Evolutionary conservation across 2,888 invertebrate species (phyloP).

Genomic region (Tiphia femorata): DNA sequence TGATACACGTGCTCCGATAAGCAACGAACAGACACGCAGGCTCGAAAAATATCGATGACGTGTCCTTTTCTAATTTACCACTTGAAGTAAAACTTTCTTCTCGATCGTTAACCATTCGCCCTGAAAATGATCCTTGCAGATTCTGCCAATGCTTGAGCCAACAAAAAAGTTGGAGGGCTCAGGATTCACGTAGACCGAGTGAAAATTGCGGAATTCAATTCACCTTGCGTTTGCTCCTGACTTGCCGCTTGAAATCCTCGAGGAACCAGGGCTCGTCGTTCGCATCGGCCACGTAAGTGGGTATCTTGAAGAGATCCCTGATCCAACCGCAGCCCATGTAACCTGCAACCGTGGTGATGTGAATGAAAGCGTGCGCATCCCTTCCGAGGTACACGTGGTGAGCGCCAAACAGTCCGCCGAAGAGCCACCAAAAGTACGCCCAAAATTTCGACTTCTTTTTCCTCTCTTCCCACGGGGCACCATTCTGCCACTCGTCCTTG

Average conservation of each 20-base stretch:
- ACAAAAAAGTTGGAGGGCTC: no score
- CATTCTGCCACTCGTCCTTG: background rate
- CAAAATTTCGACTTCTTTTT: constrained; percentile 70
- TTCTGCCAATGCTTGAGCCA: no score
- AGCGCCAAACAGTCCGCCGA: constrained; percentile 89
- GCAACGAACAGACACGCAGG: no score
- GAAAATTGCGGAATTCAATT: background rate
- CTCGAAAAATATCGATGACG: no score
- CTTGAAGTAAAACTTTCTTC: no score
- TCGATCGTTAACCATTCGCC: no score
- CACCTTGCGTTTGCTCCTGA: constrained; percentile 77
- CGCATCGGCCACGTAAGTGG: constrained; percentile 86
- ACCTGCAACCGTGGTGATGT: constrained; percentile 90
- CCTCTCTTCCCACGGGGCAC: constrained; percentile 12
- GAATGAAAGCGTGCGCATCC: constrained; percentile 91
- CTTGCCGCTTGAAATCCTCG: constrained; percentile 74
- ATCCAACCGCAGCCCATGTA: constrained; percentile 89
- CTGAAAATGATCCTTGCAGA: no score
- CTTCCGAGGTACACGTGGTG: constrained; percentile 93
- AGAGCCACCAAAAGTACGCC: constrained; percentile 88
- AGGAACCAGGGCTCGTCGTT: constrained; percentile 81
- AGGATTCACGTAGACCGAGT: no score
- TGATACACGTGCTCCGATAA: no score
- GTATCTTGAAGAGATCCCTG: constrained; percentile 86
- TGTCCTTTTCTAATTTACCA: no score